Evolutionary conservation across 1,140 invertebrate genomes (phyloP), one percentile per base, ranked within the genome.

Genomic region (Saccostrea cuccullata): DNA sequence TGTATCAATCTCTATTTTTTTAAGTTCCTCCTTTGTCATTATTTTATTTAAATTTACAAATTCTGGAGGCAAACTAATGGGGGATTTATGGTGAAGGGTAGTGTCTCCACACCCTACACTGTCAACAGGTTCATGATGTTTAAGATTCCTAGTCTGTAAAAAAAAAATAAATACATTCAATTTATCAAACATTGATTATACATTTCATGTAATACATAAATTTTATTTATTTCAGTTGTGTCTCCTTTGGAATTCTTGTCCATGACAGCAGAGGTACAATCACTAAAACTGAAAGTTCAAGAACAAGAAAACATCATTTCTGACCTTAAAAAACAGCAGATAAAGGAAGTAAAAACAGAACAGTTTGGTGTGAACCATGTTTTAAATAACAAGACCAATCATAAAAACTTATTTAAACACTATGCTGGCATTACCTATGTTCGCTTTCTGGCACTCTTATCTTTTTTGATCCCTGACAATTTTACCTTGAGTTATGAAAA

Each of bases 351-450:
- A 5, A 82, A 82, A 26, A 67, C 30, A 36, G 30, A 36, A 36
- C 30, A 36, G 30, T 36, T 88, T 55, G n/a, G 55, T 26, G 30
- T 86, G 1, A 47, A 85, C 82, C 67, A 58, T 58, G 64, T 85
- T 13, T 5, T 23, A 15, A 12, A 40, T 3, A 88, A 87, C 82
- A 70, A 87, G 15, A 15, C 40, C 6, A 88, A 86, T 73, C n/a
- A 85, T 15, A 88, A 86, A 3, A 55, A 55, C 3, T 70, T 88
- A 2, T 86, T 88, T 56, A 67, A 87, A 30, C 84, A 89, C 40
- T 90, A 90, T 47, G 88, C 89, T 55, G 87, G 55, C 13, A 82
- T 90, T 20, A 85, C 82, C 55, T 84, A 86, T 86, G 56, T 58
- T 23, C 23, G 64, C 40, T 88, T 88, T 55, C 5, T 40, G 15